Base-by-base conservation (phyloP, 2,888 invertebrate species). In the Pecten maximus region DNA sequence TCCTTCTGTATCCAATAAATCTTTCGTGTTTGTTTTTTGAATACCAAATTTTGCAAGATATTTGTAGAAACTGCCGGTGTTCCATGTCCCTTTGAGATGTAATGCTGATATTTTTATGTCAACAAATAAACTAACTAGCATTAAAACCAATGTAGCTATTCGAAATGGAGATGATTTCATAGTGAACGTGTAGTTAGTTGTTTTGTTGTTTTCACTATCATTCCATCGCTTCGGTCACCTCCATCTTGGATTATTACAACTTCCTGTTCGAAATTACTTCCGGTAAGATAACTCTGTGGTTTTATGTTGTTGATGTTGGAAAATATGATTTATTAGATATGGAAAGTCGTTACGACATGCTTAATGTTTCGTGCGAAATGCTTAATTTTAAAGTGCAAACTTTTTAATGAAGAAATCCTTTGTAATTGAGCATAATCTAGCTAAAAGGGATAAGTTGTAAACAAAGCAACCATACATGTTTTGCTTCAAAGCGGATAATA, bases 21-120 rank as follows among this genome's bases (percentile, higher is more conserved):
- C 98, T 96, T 98, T 98, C 87, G 98, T 97, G 97, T 99, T 98
- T 23, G 99, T 99, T 97, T 99, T 99, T 97, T 99, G 99, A 96
- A 99, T 98, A 91, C 99, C 99, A 97, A 99, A 99, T 97, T 99
- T 99, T 40, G 98, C 98, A 89, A 99, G 97, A 97, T 99, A 99
- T 88, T 95, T 93, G 97, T 98, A 98, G 96, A 99, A 99, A 97
- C 95, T 93, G n/a, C 91, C 91, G 0, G 95, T 95, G 35, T 95
- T 92, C 96, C 97, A 97, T 88, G 95, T 95, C 88, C 97, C 97
- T 88, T 94, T 93, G 40, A 97, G 91, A 92, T 96, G 97, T 28
- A 96, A 93, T 88, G 93, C 40, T 40, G 40, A 3, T 0, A 91
- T 88, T n/a, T n/a, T 19, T 28, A 87, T 19, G 12, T 88, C 15